phyloP scores from a whole-genome alignment of 2,888 invertebrate genomes.

The Sarcophaga variegata region DNA sequence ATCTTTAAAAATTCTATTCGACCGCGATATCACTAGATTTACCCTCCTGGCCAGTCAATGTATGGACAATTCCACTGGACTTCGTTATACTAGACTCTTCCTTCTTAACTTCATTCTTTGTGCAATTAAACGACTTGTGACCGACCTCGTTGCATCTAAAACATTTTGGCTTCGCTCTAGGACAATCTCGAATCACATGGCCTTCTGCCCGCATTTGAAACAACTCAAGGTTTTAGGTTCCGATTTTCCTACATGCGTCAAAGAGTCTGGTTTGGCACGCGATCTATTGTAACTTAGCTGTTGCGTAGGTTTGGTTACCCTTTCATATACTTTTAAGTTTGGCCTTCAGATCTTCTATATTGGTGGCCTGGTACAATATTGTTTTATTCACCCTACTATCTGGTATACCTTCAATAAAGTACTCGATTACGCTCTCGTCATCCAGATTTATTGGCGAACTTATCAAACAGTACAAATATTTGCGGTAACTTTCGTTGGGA shows the following conservation, averaged over 20 bases:
- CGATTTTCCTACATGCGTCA: not conserved
- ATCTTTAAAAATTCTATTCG: slow-evolving; percentile 5
- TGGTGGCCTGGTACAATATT: slow-evolving; percentile 39
- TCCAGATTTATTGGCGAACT: slow-evolving; percentile 57
- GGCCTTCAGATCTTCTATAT: slow-evolving; percentile 29
- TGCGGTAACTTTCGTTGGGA: slow-evolving; percentile 24
- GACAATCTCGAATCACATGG: slow-evolving; percentile 5
- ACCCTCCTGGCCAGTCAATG: too few species aligned
- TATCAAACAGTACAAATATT: slow-evolving; percentile 51
- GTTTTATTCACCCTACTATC: slow-evolving; percentile 42
- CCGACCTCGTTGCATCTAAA: slow-evolving; percentile 27
- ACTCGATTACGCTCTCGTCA: slow-evolving; percentile 56
- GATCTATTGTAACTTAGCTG: not conserved
- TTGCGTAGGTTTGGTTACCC: slow-evolving; percentile 21
- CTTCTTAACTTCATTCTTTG: not conserved
- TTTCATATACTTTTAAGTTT: slow-evolving; percentile 50
- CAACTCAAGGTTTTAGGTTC: not conserved
- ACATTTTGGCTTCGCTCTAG: not conserved
- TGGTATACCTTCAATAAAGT: slow-evolving; percentile 61
- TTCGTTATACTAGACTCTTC: not conserved
- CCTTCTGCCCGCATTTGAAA: slow-evolving; percentile 31
- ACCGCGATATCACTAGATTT: not conserved
- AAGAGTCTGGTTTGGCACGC: not conserved
- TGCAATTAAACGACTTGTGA: slow-evolving; percentile 35
- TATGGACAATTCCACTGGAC: too few species aligned